These are phyloP conservation scores for Isotomurus palustris DNA, from an alignment of 2,888 invertebrate species.

Conservation along the genomic window DNA sequence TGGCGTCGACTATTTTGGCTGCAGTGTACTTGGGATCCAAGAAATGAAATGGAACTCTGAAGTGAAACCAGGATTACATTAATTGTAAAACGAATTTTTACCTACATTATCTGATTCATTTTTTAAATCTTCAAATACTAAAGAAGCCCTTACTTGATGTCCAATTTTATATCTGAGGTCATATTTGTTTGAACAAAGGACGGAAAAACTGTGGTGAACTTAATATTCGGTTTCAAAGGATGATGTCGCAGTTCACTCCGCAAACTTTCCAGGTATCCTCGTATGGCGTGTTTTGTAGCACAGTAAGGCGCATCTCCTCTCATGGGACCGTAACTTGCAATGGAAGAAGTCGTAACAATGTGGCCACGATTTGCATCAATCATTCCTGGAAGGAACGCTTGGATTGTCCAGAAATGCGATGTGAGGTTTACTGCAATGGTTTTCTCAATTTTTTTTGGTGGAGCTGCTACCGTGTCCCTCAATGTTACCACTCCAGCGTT, in stretches of 20 bases:
- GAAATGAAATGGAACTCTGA: too few relatives aligned
- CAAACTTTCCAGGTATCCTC: conserved; percentile 61
- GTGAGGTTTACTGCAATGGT: conserved; percentile 59
- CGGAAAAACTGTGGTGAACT: conserved; percentile 61
- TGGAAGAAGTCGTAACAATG: conserved; percentile 60
- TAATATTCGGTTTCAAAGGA: conserved; percentile 55
- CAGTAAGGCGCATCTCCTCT: conserved; percentile 59
- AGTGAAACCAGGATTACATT: too few relatives aligned
- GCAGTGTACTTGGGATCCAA: conserved; percentile 13
- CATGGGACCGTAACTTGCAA: conserved; percentile 60
- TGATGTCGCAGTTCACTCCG: conserved; percentile 59
- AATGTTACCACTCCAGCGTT: conserved; percentile 84
- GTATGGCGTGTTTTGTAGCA: conserved; percentile 63
- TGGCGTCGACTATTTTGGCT: conserved; percentile 17
- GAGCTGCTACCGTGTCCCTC: conserved; percentile 59
- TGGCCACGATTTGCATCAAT: conserved; percentile 58
- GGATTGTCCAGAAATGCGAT: conserved; percentile 62
- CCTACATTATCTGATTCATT: conserved; percentile 77
- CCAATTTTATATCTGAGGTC: conserved; percentile 55
- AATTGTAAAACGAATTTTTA: too few relatives aligned
- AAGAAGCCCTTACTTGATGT: conserved; percentile 28
- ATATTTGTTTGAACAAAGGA: conserved; percentile 58
- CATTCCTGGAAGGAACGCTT: conserved; percentile 61
- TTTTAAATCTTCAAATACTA: conserved; percentile 60
- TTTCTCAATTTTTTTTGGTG: conserved; percentile 56